Base-by-base conservation (phyloP, 2,888 invertebrate species). In the Acrobasis suavella region DNA sequence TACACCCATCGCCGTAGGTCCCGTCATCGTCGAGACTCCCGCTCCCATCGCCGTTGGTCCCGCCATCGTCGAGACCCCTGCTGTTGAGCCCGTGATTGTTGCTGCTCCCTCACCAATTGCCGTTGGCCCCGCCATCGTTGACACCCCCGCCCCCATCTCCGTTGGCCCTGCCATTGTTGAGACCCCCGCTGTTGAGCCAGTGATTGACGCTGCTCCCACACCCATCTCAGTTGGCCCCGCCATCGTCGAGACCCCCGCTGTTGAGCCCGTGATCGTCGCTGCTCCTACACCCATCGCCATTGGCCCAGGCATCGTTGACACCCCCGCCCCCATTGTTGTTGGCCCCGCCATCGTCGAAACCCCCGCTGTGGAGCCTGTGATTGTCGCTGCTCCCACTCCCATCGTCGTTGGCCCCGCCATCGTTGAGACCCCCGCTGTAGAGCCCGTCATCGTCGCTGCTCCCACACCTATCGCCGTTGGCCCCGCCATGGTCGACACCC, bases 161-260 rank as follows among this genome's bases (percentile, higher is more conserved):
- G 46, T 58, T n/a, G 46, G 58, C 9, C 58, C 58, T 17, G 46
- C 46, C n/a, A 39, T 58, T 46, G 56, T 55, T 8, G 50, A 16
- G 8, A 17, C 16, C 9, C 50, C 50, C 17, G 17, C 50, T 15
- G 50, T 50, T 16, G 50, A 17, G 9, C 50, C 50, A 6, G 50
- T 17, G 9, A 50, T 50, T 10, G 50, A 17, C 16, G 50, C 15
- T 10, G 10, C 50, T 17, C 50, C 50, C 8, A 12, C 22, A 6
- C 22, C 51, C 22, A 22, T 22, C 22, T 9, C 16, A 14, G 51
- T 12, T 12, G 50, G 10, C 9, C 50, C 50, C 50, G 16, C 16
- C n/a, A 32, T 52, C 32, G 52, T 37, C 14, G 52, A 14, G 7
- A n/a, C 32, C 32, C 52, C 52, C 7, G 12, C 32, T 9, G 14